phyloP scores from a whole-genome alignment of 2,113 vertebrate genomes.

The Thomomys bottae region DNA sequence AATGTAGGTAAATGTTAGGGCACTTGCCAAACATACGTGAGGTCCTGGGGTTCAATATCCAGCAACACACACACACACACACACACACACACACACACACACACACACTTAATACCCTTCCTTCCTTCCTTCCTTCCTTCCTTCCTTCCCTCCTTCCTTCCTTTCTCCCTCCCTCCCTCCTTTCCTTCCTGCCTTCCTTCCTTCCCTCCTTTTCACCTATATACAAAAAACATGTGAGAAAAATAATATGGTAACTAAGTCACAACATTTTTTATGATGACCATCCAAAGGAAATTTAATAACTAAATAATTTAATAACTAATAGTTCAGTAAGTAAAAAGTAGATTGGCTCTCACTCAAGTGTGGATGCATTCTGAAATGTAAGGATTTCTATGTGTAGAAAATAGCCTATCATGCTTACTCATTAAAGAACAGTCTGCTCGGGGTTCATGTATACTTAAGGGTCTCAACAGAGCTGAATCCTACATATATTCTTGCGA shows the following conservation, averaged over 20 bases:
- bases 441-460: background rate
- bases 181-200: background rate
- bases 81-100: too few relatives aligned
- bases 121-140: too few relatives aligned
- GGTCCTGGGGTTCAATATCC: too few relatives aligned
- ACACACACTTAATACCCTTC: too few relatives aligned
- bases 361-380: background rate
- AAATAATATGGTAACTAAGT: conserved; percentile 25
- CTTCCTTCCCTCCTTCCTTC: background rate
- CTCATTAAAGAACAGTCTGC: background rate
- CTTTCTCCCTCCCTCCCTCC: too few relatives aligned
- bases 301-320: conserved; percentile 31
- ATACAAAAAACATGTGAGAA: background rate
- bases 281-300: conserved; percentile 24
- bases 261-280: background rate
- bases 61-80: too few relatives aligned
- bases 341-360: background rate
- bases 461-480: background rate
- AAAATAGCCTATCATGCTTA: background rate
- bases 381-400: background rate
- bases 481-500: background rate
- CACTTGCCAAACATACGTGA: background rate
- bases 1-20: background rate
- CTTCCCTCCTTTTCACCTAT: background rate
- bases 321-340: background rate